A percentile compares a stretch with the other conserved stretches of the same genome.
These are phyloP conservation scores for Pantala flavescens DNA, from an alignment of 1,140 invertebrate species.

Conservation along the genomic window DNA sequence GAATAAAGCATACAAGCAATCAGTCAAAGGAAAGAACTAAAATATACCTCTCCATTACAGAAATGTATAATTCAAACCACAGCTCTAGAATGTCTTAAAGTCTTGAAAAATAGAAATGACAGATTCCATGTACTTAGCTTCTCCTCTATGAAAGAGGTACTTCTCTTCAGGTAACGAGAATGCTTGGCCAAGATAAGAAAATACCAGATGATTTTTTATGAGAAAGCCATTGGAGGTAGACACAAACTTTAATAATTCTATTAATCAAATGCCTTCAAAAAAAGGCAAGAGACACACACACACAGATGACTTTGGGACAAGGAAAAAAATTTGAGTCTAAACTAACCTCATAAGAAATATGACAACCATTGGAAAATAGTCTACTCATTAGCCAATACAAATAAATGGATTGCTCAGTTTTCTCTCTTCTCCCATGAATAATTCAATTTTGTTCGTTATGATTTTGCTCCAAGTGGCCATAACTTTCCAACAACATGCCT, in stretches of 20 bases:
- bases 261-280: background rate
- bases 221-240: background rate
- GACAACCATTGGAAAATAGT: background rate
- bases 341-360: background rate
- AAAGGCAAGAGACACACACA: background rate
- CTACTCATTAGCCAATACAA: background rate
- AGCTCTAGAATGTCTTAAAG: background rate
- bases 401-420: background rate
- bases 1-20: background rate
- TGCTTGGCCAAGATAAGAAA: background rate
- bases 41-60: background rate
- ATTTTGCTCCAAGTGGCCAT: background rate
- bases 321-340: background rate
- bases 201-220: background rate
- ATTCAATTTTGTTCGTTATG: background rate
- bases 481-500: background rate
- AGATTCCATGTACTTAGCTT: background rate
- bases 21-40: background rate
- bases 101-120: conserved; percentile 7
- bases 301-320: too few relatives aligned
- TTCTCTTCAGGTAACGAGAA: background rate
- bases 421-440: background rate
- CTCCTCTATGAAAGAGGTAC: background rate
- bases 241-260: background rate
- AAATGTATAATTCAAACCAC: background rate